Percentiles rank a stretch among this genome's conserved stretches.
phyloP scores from a whole-genome alignment of 2,888 invertebrate species.

The Microctonus brassicae region DNA sequence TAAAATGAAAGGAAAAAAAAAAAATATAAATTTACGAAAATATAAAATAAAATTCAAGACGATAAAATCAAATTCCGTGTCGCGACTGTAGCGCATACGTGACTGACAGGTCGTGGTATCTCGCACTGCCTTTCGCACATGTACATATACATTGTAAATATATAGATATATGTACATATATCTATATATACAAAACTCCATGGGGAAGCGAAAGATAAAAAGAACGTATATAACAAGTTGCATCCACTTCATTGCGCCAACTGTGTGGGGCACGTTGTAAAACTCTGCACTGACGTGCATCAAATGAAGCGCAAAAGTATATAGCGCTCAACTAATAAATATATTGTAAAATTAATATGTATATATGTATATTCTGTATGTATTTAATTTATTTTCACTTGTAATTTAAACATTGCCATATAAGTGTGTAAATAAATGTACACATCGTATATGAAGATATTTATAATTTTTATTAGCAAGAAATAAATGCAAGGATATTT shows the following conservation, averaged over 20 bases:
- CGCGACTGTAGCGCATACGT: slow-evolving; percentile 47
- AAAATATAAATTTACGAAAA: slow-evolving; percentile 6
- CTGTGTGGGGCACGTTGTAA: slow-evolving; percentile 13
- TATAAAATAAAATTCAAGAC: slow-evolving; percentile 28
- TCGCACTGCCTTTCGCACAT: slow-evolving; percentile 23
- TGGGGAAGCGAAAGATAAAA: slow-evolving; percentile 58
- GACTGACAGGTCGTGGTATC: slow-evolving; percentile 56
- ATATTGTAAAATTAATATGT: not conserved
- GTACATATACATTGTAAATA: slow-evolving; percentile 1
- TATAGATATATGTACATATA: not conserved
- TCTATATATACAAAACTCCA: slow-evolving; percentile 18
- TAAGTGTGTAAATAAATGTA: not conserved
- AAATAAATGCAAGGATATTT: not conserved
- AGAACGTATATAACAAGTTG: slow-evolving; percentile 59
- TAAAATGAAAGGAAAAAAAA: not conserved
- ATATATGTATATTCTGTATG: not conserved
- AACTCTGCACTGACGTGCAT: slow-evolving; percentile 22
- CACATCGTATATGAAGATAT: not conserved
- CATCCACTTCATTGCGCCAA: slow-evolving; percentile 29
- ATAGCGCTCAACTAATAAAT: not conserved
- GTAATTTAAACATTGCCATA: not conserved
- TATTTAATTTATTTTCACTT: not conserved
- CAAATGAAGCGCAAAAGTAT: not conserved
- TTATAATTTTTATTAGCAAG: not conserved
- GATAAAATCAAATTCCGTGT: slow-evolving; percentile 63